Conservation (phyloP, 2,888 invertebrate genomes). For the Cyclophora punctaria region DNA sequence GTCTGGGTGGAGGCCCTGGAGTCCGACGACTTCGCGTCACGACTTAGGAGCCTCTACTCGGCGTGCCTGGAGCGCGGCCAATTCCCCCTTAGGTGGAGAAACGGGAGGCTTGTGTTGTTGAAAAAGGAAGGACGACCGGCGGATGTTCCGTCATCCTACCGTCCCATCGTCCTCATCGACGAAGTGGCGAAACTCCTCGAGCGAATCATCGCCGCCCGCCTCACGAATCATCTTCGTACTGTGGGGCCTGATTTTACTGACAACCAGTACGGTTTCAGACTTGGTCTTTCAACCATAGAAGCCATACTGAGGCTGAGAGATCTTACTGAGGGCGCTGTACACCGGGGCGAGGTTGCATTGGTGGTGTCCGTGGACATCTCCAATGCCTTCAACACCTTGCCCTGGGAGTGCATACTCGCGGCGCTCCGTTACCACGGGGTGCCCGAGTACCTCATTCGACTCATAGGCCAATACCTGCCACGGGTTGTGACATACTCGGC, state of each 20-base stretch:
- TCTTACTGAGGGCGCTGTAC: no score
- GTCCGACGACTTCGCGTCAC: not conserved
- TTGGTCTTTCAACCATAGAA: slow-evolving; percentile 4
- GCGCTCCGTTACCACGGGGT: slow-evolving; percentile 16
- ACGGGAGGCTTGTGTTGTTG: not conserved
- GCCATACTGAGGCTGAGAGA: slow-evolving; percentile 3
- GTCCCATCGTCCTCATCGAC: not conserved
- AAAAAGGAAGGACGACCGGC: not conserved
- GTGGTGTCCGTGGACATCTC: not conserved
- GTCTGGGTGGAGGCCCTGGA: not conserved
- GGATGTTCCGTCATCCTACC: not conserved
- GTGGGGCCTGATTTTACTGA: slow-evolving; percentile 10
- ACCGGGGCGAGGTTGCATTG: no score
- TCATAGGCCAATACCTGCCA: not conserved
- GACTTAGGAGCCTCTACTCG: not conserved
- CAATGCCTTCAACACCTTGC: slow-evolving; percentile 22
- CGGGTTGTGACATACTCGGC: no score
- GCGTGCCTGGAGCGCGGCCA: not conserved
- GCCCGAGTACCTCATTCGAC: slow-evolving; percentile 9
- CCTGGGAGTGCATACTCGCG: slow-evolving; percentile 16
- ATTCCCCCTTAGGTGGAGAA: not conserved
- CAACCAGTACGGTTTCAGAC: slow-evolving; percentile 7
- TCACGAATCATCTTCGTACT: slow-evolving; percentile 2
- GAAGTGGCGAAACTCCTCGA: not conserved
- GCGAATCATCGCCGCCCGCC: slow-evolving; percentile 1